A percentile compares a stretch with the other conserved stretches of the same genome.
phyloP scores from a whole-genome alignment of 1,140 invertebrate genomes.

The Aradophagus sp. region DNA sequence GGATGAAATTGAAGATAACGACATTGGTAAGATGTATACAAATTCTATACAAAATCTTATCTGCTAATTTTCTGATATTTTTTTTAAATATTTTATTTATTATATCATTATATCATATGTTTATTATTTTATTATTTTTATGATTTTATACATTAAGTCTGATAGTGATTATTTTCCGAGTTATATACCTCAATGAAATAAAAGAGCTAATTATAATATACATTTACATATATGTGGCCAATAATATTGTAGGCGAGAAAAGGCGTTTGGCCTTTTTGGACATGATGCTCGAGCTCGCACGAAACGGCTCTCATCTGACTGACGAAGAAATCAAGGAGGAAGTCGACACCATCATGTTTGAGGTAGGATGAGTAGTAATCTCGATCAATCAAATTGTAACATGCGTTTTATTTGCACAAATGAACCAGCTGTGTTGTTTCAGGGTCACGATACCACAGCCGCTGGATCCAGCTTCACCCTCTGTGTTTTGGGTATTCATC shows the following conservation, averaged over 20 bases:
- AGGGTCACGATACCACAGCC: conserved; percentile 93
- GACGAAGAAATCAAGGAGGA: conserved; percentile 89
- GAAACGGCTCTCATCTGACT: conserved; percentile 77
- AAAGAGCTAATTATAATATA: conserved; percentile 1
- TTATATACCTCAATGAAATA: no score
- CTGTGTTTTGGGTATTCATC: conserved; percentile 84
- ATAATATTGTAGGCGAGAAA: conserved; percentile 83
- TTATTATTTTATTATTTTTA: no score
- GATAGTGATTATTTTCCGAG: no score
- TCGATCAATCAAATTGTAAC: conserved; percentile 20
- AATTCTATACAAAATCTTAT: no score
- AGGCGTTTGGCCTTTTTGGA: conserved; percentile 89
- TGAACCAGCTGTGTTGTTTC: conserved; percentile 52
- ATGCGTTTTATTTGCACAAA: conserved; percentile 26
- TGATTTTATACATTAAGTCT: no score
- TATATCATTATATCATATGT: no score
- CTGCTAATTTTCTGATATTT: no score
- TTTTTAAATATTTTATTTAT: neutral
- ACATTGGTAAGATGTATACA: conserved; percentile 80
- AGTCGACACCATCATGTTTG: conserved; percentile 92
- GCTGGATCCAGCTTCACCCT: conserved; percentile 86
- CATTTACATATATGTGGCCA: no score
- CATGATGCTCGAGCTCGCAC: conserved; percentile 83
- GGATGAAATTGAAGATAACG: conserved; percentile 83
- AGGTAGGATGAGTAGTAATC: conserved; percentile 75